Percentiles rank a stretch among this genome's conserved stretches.
These are phyloP conservation scores for Microtus ochrogaster DNA, from an alignment of 2,113 vertebrate genomes.

Conservation along the genomic window DNA sequence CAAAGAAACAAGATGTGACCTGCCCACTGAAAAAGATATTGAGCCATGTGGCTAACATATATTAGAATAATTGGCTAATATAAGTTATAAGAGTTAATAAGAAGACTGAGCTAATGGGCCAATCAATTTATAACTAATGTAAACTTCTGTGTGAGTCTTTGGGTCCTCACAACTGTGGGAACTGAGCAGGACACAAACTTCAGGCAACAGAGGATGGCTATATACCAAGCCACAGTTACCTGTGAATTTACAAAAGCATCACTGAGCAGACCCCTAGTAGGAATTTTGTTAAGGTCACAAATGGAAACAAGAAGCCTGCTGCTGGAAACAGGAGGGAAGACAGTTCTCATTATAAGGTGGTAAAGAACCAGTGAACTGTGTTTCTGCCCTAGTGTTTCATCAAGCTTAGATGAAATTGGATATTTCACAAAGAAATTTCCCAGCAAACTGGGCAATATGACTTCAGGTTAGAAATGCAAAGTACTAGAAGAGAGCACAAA, in stretches of 20 bases:
- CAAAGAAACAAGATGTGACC: too few species aligned
- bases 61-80: too few species aligned
- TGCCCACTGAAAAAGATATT: too few species aligned
- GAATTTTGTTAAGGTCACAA: not conserved
- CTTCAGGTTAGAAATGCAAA: not conserved
- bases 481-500: not conserved
- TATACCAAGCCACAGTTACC: not conserved
- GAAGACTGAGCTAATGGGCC: too few species aligned
- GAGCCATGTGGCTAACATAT: too few species aligned
- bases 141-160: too few species aligned
- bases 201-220: not conserved
- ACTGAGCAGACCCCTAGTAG: not conserved
- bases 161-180: too few species aligned
- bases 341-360: not conserved
- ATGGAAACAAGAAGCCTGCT: not conserved
- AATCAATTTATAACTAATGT: too few species aligned
- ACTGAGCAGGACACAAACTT: too few species aligned
- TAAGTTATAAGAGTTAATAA: too few species aligned
- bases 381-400: not conserved
- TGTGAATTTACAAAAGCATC: not conserved
- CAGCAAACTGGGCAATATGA: not conserved
- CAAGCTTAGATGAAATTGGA: not conserved
- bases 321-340: not conserved
- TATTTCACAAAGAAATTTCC: constrained; percentile 11
- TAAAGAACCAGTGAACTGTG: not conserved